Evolutionary conservation across 1,140 invertebrate species (phyloP), one percentile per base, ranked within the genome.

Genomic region (Matsumurasca onukii): DNA sequence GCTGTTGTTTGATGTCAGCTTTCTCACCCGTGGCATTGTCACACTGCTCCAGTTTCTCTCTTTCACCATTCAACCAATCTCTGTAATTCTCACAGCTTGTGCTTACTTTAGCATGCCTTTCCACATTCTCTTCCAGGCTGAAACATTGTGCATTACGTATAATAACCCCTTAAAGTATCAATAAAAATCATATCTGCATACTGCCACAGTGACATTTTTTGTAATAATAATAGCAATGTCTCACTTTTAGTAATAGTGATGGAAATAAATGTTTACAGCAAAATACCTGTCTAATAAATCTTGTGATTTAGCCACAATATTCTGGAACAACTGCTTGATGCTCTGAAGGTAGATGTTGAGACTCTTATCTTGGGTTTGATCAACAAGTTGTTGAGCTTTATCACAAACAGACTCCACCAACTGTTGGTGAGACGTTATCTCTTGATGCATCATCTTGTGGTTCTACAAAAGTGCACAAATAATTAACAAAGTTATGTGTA

Each of bases 371-470:
- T 94, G 89, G 2, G 93, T 95, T 80, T 95, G 90, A 77, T 95
- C 90, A 9, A 95, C 91, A 27, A 98, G 80, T 57, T 92, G 87
- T 75, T 94, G 91, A 12, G 95, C 95, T 79, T 95, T 96, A 67
- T 96, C 93, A 77, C 92, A 94, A 22, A 98, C 92, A 67, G 90
- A 88, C 76, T 97, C 93, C 0, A 98, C 91, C 0, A 97, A 79
- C 61, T 89, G 85, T 77, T 95, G 92, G 82, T 97, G 94, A 0
- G 92, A 93, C 81, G 93, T 89, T 57, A 98, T 97, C 80, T 98
- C 95, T 80, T 98, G 94, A 76, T 98, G 94, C 79, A 97, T 91
- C 34, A 98, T 90, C 79, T 93, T 94, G 76, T 97, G 95, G 76
- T 95, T 96, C 77, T 97, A 73, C 30, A 71, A 69, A 13, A n/a